Evolutionary conservation across 2,797 vertebrate species (phyloP).

Genomic region (Enteromius paludinosus): DNA sequence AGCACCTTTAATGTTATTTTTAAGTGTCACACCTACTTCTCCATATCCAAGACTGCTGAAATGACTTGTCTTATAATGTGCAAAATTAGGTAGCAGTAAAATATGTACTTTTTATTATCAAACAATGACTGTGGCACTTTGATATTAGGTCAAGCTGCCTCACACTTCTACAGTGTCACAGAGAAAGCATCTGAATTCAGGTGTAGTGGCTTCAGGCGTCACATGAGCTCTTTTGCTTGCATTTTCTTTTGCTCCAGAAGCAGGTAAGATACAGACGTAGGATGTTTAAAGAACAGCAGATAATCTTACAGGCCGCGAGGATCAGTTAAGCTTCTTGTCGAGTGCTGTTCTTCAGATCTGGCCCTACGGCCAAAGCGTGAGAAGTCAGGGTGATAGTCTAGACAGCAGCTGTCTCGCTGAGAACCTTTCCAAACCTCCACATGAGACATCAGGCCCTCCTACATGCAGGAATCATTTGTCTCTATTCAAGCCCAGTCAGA

Average conservation of each 20-base stretch:
- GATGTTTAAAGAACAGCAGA: constrained; percentile 60
- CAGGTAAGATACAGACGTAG: constrained; percentile 37
- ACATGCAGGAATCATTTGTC: constrained; percentile 50
- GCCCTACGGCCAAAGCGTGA: constrained; percentile 69
- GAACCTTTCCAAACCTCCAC: constrained; percentile 67
- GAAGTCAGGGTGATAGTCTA: constrained; percentile 72
- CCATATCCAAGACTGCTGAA: not conserved
- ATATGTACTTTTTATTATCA: not conserved
- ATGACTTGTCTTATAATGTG: not conserved
- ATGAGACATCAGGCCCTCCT: constrained; percentile 52
- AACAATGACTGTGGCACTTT: constrained; percentile 20
- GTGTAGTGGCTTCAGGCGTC: constrained; percentile 17
- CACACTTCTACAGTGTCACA: not conserved
- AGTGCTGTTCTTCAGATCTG: constrained; percentile 66
- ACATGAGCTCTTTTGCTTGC: constrained; percentile 21
- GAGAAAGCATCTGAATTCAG: constrained; percentile 3
- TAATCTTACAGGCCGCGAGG: constrained; percentile 70
- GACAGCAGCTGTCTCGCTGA: constrained; percentile 75
- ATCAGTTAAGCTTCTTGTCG: constrained; percentile 71
- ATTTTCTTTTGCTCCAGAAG: constrained; percentile 35
- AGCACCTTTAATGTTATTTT: not conserved
- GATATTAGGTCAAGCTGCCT: not conserved
- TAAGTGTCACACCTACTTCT: too few species aligned
- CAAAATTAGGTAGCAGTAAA: not conserved
- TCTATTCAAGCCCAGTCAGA: constrained; percentile 40